Conservation (phyloP, 2,797 vertebrate species). For the Acropternis orthonyx region DNA sequence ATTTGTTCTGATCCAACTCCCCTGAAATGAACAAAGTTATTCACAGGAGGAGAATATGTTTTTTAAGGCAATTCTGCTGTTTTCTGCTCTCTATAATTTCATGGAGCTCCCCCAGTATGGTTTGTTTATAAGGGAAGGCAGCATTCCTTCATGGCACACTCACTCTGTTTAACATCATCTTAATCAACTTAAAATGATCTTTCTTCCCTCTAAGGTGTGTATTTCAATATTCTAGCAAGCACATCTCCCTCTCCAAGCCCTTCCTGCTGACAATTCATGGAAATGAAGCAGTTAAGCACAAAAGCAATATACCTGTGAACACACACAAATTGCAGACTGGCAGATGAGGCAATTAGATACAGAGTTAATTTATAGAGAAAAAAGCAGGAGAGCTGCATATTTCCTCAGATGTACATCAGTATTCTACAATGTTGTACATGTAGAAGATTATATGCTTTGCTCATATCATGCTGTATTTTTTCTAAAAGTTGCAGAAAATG, state of each 20-base stretch:
- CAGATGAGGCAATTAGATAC: conserved; percentile 42
- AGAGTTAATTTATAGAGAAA: neutral
- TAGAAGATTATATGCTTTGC: neutral
- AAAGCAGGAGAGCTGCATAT: neutral
- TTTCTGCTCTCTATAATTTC: neutral
- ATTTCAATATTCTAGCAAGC: neutral
- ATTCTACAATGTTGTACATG: neutral
- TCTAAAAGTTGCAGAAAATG: neutral
- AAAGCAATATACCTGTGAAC: conserved; percentile 41
- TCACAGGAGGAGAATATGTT: neutral
- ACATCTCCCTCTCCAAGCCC: neutral
- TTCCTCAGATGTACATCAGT: neutral
- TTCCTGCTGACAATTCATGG: neutral
- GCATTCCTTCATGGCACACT: neutral
- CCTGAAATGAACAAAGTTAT: neutral
- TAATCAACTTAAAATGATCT: neutral
- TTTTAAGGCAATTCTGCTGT: neutral
- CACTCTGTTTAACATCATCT: neutral
- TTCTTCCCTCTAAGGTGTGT: neutral
- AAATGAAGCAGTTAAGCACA: conserved; percentile 53
- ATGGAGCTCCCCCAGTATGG: neutral
- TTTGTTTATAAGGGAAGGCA: neutral
- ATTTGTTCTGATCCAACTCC: neutral
- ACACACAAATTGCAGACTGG: conserved; percentile 1
- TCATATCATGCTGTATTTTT: neutral